Evolutionary conservation across 1,140 invertebrate species (phyloP), one percentile per base, ranked within the genome.

Genomic region (Saccostrea glomerata): DNA sequence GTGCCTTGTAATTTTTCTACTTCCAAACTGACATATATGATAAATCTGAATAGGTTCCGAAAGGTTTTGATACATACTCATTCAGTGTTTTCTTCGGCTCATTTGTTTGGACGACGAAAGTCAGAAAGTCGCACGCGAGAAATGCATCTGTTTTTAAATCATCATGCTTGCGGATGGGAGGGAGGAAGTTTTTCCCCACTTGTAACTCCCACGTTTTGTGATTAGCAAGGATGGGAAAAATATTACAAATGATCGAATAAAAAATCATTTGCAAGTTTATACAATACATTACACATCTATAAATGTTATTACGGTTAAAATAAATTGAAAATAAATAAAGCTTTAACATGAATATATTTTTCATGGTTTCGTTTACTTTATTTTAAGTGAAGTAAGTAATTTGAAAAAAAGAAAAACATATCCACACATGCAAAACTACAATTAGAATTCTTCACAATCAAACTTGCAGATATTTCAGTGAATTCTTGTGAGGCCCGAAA

Each of bases 41-140:
- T 30, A 77, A 77, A 77, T 77, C 7, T 77, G 70, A 15, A 77
- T 77, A 25, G 70, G 70, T 77, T 77, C 70, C 70, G 25, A 30
- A 77, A 36, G 70, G 70, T 77, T 25, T 77, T 13, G 70, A 77
- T 77, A 77, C 25, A 30, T 36, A 77, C 70, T 77, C 30, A 23
- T 30, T 77, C 25, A 77, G 23, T 30, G 9, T 30, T 36, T 36
- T 36, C 47, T 17, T 15, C 9, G 70, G 70, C 25, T 30, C 70
- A 77, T 77, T 77, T 63, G 58, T 63, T 63, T 15, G 6, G 58
- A 63, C 58, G 17, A 20, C n/a, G 17, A 63, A 63, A 17, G n/a
- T 17, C 6, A 20, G n/a, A 63, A 63, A 63, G 15, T 3, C 58
- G n/a, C 58, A 63, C 17, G 58, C 17, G n/a, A 63, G 17, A 63